Base-by-base conservation (phyloP, 2,888 invertebrate genomes). In the Galeopsomyia nigrocyanea region DNA sequence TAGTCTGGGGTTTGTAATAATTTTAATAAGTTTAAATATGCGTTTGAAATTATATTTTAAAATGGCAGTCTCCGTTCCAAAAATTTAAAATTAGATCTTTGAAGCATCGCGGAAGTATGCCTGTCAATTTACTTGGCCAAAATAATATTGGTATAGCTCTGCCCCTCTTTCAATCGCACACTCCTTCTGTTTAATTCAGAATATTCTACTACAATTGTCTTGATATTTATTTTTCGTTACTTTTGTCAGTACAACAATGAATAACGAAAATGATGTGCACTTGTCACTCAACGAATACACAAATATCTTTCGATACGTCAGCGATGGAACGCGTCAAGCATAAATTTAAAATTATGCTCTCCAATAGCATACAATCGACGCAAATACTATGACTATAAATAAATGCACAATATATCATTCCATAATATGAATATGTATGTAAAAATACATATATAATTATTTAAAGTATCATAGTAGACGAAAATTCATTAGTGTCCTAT, bases 11-110 rank as follows among this genome's bases (percentile, higher is more conserved):
- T 7, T 3, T 31, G 7, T 31, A 7, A 7, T 7, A 39, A 39
- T 26, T 5, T 7, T 39, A 39, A 13, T 13, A 7, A 39, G 7
- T 39, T 1, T 9, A 39, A 39, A 13, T 39, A 39, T 39, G 7
- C 39, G 39, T 39, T 62, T 68, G 49, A 62, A 16, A 58, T 51
- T 58, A 57, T 17, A n/a, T 68, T 72, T 68, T 57, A 63, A 72
- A 58, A 57, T 57, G 47, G 21, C 61, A 16, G 47, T 26, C 50
- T 68, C 39, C 6, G 46, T 58, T 65, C 62, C 66, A 57, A n/a
- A 14, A 21, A 39, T 51, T 67, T 67, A 62, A 71, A 71, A 71
- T 66, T 71, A 71, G 22, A 9, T 19, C 10, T 17, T 21, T 13
- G 3, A 21, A n/a, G 13, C n/a, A 9, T 16, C 22, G 26, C 56